Base-by-base conservation (phyloP, 2,888 invertebrate species). In the Synergus laeviventris region DNA sequence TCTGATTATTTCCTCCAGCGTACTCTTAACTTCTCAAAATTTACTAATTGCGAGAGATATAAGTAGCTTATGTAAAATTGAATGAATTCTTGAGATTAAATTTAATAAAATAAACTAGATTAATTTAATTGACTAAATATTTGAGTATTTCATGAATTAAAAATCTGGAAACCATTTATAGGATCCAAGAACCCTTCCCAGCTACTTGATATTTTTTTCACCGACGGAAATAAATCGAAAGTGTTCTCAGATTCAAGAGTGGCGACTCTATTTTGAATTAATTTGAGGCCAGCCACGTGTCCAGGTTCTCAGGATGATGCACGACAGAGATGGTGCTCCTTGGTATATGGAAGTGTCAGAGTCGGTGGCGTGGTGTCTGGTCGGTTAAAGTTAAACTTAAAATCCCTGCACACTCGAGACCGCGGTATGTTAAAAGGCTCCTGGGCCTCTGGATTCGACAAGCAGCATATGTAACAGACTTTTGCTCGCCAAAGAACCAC, bases 351-450 rank as follows among this genome's bases (percentile, higher is more conserved):
- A 76, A 77, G 70, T 76, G 75, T 79, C 76, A 74, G 78, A 56
- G 56, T 21, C 64, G 64, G 59, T 74, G 42, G 76, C 77, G 74
- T 74, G 64, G 75, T 66, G 79, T 80, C 79, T 81, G 82, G 79
- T 78, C 78, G 78, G 79, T 81, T 80, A 78, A 83, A 80, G 75
- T 74, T 60, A 74, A 74, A 60, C 61, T 54, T 62, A 56, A 66
- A 76, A 66, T 38, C 49, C 73, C 61, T 54, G 42, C 62, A 79
- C 84, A 85, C 87, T 87, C 84, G 83, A 86, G 84, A 80, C 75
- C 81, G 84, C 87, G 86, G 85, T 83, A 84, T 83, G 82, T 86
- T 85, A 84, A 86, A 87, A 87, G 85, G 76, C 77, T 36, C 60
- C 64, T 45, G 62, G 73, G 49, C 56, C 73, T 74, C 59, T 75